Evolutionary conservation across 2,888 invertebrate species (phyloP).

Genomic region (Psylliodes chrysocephalus): DNA sequence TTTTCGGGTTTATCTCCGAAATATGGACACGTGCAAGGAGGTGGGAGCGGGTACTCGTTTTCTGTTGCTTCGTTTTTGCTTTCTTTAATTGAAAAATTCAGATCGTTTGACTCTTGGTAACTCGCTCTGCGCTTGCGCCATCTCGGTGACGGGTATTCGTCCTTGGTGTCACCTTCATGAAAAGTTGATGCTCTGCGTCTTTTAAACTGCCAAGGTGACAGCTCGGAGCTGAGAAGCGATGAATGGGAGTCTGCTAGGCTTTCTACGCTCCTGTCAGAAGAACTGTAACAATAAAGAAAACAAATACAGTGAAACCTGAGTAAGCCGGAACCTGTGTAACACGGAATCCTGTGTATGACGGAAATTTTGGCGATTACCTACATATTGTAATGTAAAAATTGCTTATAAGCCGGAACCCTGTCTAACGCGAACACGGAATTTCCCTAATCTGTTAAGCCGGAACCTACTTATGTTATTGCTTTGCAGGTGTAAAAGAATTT

Average conservation of each 20-base stretch:
- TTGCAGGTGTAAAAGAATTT: no score
- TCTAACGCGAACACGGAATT: no score
- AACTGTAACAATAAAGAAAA: constrained; percentile 53
- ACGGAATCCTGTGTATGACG: no score
- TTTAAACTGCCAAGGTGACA: constrained; percentile 56
- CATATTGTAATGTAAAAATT: no score
- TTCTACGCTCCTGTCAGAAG: constrained; percentile 52
- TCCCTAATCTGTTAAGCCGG: no score
- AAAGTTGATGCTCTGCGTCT: constrained; percentile 66
- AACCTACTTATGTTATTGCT: no score
- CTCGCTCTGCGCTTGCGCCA: constrained; percentile 62
- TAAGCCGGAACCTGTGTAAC: no score
- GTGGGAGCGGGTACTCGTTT: constrained; percentile 70
- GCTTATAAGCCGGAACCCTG: no score
- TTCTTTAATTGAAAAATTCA: constrained; percentile 50
- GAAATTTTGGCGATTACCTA: no score
- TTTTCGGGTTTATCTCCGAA: constrained; percentile 75
- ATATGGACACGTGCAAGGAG: constrained; percentile 84
- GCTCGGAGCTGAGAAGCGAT: constrained; percentile 55
- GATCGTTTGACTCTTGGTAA: constrained; percentile 61
- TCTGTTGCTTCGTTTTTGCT: constrained; percentile 50
- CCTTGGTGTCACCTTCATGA: constrained; percentile 64
- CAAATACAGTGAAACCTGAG: no score
- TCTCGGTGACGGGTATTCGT: constrained; percentile 60
- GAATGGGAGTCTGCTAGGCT: constrained; percentile 58